Evolutionary conservation across 2,113 vertebrate species (phyloP), one percentile per base, ranked within the genome.

Genomic region (Panthera tigris): DNA sequence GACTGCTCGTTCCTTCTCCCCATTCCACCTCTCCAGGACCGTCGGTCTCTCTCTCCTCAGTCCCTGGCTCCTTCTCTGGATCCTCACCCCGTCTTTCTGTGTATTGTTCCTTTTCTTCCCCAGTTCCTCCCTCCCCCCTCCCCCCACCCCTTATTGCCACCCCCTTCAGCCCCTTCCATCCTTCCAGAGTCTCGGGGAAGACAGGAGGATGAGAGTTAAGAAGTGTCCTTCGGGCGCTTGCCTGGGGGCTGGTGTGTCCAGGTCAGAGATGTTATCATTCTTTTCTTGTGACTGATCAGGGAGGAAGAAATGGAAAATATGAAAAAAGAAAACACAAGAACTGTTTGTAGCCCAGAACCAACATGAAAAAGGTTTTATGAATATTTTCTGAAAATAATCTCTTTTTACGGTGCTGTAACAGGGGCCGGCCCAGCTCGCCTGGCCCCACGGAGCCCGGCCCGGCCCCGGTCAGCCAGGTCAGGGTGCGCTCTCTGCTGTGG

Each of bases 201-300:
- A 99, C 14, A 98, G 98, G 98, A 98, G 99, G 99, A 99, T 99
- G 99, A 98, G 65, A 71, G 36, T 4, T 1, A 33, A 74, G 14
- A 68, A 41, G 57, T 9, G 39, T 33, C 23, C 19, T 7, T 69
- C 33, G 57, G 61, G 9, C 33, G 69, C 57, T 71, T 78, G 65
- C 66, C 13, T 66, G 65, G 92, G 80, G 73, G 36, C 83, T 69
- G 79, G 25, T 50, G 29, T 92, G 61, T 96, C 94, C 92, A 96
- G 80, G 89, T 74, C 86, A 27, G 79, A 93, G 79, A 94, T 74
- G 85, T 50, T 92, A 95, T 73, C 48, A 41, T 45, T 80, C 11
- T 39, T 78, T 57, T 76, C 86, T 91, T 57, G 76, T 91, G 81
- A 57, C 69, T 71, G 55, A 87, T 88, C 4, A 36, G 74, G 57